phyloP scores from a whole-genome alignment of 2,888 invertebrate species.

The Heliothis peltigera region DNA sequence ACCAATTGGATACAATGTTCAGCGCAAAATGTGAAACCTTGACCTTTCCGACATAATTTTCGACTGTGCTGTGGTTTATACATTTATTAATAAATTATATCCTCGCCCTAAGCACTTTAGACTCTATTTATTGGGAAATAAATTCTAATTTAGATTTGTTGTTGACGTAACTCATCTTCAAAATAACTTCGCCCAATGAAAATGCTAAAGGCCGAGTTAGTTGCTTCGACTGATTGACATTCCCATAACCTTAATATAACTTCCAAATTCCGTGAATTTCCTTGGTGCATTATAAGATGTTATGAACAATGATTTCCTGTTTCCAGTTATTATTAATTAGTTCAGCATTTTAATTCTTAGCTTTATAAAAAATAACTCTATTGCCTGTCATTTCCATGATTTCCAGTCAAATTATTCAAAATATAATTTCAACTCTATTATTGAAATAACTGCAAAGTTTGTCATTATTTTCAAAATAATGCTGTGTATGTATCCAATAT shows the following conservation, averaged over 20 bases:
- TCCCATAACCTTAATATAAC: slow-evolving; percentile 78
- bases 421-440: too few relatives aligned
- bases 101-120: slow-evolving; percentile 55
- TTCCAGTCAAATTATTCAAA: too few relatives aligned
- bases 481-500: too few relatives aligned
- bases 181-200: slow-evolving; percentile 73
- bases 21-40: slow-evolving; percentile 82
- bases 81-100: slow-evolving; percentile 74
- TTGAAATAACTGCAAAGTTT: too few relatives aligned
- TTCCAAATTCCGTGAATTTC: slow-evolving; percentile 48
- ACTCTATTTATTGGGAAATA: slow-evolving; percentile 68
- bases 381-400: not conserved
- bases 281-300: slow-evolving; percentile 6
- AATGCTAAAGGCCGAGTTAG: slow-evolving; percentile 78
- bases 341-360: slow-evolving; percentile 25
- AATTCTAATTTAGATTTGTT: slow-evolving; percentile 62
- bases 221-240: slow-evolving; percentile 76
- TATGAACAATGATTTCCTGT: slow-evolving; percentile 28
- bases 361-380: slow-evolving; percentile 22
- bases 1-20: slow-evolving; percentile 82
- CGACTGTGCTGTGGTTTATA: slow-evolving; percentile 72
- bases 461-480: too few relatives aligned
- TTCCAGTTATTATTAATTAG: slow-evolving; percentile 27
- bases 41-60: slow-evolving; percentile 81
- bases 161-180: slow-evolving; percentile 70